phyloP scores from a whole-genome alignment of 2,888 invertebrate species.

The Mesorhabditis spiculigera region DNA sequence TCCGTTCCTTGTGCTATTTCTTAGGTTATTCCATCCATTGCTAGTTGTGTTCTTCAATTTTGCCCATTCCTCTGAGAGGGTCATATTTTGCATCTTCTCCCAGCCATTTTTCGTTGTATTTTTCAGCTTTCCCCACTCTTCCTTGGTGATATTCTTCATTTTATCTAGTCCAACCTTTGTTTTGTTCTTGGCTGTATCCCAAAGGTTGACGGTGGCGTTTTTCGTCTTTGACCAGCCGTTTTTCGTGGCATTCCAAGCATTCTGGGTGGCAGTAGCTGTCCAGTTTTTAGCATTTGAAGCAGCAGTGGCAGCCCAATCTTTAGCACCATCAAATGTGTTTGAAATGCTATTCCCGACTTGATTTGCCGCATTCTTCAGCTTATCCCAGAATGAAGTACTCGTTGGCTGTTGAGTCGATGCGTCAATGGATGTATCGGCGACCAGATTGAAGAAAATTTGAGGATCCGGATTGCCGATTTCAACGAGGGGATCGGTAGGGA shows the following conservation, averaged over 20 bases:
- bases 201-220: not conserved
- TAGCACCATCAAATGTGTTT: not conserved
- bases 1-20: not conserved
- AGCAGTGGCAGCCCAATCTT: not conserved
- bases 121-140: not conserved
- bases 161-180: not conserved
- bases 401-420: too few species aligned
- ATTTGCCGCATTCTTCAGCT: not conserved
- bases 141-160: not conserved
- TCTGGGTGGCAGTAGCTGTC: not conserved
- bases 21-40: too few species aligned
- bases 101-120: conserved; percentile 1
- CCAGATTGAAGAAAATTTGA: too few species aligned
- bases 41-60: too few species aligned
- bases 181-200: not conserved
- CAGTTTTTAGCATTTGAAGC: not conserved
- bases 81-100: conserved; percentile 1
- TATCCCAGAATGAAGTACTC: not conserved
- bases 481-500: too few species aligned
- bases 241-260: not conserved
- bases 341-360: not conserved
- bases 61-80: not conserved
- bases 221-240: not conserved
- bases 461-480: too few species aligned
- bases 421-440: too few species aligned